These are phyloP conservation scores for Quiscalus mexicanus DNA, from an alignment of 2,113 vertebrate species.

Conservation along the genomic window DNA sequence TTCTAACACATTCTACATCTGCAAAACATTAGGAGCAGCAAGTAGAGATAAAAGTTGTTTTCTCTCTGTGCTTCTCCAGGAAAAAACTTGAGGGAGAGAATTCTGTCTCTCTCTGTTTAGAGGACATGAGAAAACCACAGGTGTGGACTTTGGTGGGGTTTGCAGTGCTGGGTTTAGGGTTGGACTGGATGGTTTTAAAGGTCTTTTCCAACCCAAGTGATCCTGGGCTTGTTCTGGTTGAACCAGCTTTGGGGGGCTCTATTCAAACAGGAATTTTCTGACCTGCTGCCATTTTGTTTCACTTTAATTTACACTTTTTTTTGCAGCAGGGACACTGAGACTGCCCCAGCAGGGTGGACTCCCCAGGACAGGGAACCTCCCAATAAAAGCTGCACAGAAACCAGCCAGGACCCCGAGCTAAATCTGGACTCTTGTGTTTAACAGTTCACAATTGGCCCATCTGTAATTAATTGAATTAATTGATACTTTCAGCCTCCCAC, in stretches of 20 bases:
- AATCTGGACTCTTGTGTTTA: not conserved
- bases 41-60: too few species aligned
- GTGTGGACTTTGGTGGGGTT: not conserved
- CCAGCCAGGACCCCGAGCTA: not conserved
- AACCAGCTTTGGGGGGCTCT: not conserved
- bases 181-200: not conserved
- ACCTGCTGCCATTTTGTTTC: not conserved
- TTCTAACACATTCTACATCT: too few species aligned
- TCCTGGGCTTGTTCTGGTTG: not conserved
- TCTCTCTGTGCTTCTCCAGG: too few species aligned
- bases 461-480: constrained; percentile 1
- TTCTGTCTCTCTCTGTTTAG: too few species aligned
- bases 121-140: too few species aligned
- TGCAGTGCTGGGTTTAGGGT: not conserved
- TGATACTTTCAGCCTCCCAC: constrained; percentile 15
- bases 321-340: not conserved
- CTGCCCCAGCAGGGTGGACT: not conserved
- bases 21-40: too few species aligned
- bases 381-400: not conserved
- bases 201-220: not conserved
- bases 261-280: not conserved
- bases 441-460: not conserved
- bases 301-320: not conserved
- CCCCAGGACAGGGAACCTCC: not conserved
- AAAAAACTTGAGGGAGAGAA: too few species aligned